Evolutionary conservation across 1,140 invertebrate genomes (phyloP).

Genomic region (Rhyacophila brunnea): DNA sequence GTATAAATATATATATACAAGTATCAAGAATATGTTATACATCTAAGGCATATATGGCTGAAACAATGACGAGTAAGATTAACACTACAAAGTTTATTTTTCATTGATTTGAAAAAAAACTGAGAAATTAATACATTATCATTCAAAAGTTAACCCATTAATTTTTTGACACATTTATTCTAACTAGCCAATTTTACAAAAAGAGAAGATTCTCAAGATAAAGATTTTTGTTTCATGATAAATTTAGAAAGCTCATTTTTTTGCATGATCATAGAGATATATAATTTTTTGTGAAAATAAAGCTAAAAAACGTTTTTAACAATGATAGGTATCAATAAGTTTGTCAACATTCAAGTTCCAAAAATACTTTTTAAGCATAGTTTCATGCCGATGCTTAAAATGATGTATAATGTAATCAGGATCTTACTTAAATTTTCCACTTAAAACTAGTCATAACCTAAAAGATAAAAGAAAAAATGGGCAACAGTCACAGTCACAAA

Average conservation of each 20-base stretch:
- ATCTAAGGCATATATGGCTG: conserved; percentile 31
- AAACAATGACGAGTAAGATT: conserved; percentile 18
- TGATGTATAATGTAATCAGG: not conserved
- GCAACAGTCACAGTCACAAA: too few relatives aligned
- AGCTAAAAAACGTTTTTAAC: conserved; percentile 3
- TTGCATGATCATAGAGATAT: too few relatives aligned
- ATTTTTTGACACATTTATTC: too few relatives aligned
- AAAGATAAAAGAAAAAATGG: too few relatives aligned
- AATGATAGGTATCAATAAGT: not conserved
- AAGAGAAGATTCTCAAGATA: too few relatives aligned
- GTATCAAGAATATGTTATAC: conserved; percentile 29
- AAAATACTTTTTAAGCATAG: not conserved
- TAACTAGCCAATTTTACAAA: too few relatives aligned
- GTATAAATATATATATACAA: conserved; percentile 14
- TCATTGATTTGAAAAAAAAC: too few relatives aligned
- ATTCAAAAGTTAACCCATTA: too few relatives aligned
- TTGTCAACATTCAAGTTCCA: not conserved
- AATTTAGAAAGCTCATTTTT: too few relatives aligned
- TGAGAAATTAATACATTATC: too few relatives aligned
- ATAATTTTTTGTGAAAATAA: not conserved
- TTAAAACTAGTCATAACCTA: too few relatives aligned
- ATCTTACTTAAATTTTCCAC: not conserved
- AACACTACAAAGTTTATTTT: not conserved
- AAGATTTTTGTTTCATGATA: too few relatives aligned
- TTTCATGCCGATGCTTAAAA: not conserved